Conservation (phyloP, 37 sponge, comb jelly and placozoan genomes). For the Bolinopsis microptera region DNA sequence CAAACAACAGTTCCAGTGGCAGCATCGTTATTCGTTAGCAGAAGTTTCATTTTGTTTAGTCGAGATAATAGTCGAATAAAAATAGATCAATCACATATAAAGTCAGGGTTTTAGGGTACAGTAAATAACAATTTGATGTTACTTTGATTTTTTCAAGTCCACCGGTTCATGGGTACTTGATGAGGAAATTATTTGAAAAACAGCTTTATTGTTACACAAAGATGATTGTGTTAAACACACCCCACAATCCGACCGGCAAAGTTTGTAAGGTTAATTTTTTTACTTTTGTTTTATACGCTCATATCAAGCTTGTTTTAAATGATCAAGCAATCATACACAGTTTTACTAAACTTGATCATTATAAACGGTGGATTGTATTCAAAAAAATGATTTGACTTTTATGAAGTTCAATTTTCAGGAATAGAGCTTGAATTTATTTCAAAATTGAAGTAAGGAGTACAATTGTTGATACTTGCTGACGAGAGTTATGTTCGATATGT, state of each 20-base stretch:
- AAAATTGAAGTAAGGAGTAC: conserved; percentile 7
- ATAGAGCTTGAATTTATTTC: conserved; percentile 8
- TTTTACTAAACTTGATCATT: no score
- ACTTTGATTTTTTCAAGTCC: background rate
- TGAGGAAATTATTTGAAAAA: background rate
- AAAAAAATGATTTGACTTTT: no score
- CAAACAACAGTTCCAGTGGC: no score
- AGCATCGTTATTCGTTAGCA: no score
- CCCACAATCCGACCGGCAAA: conserved; percentile 34
- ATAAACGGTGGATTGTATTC: no score
- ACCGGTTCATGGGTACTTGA: background rate
- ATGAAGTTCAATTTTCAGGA: conserved; percentile 7
- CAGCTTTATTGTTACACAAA: background rate
- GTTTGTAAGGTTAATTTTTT: background rate
- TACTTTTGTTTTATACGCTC: background rate
- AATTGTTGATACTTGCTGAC: background rate
- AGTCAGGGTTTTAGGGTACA: no score
- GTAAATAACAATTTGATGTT: background rate
- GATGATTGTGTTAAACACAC: conserved; percentile 8
- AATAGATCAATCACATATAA: no score
- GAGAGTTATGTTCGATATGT: background rate
- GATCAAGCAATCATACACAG: no score
- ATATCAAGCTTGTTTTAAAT: background rate
- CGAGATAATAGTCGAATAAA: no score
- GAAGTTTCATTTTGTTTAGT: no score